These are phyloP conservation scores for Aphrophora alni DNA, from an alignment of 2,888 invertebrate genomes.

Conservation along the genomic window DNA sequence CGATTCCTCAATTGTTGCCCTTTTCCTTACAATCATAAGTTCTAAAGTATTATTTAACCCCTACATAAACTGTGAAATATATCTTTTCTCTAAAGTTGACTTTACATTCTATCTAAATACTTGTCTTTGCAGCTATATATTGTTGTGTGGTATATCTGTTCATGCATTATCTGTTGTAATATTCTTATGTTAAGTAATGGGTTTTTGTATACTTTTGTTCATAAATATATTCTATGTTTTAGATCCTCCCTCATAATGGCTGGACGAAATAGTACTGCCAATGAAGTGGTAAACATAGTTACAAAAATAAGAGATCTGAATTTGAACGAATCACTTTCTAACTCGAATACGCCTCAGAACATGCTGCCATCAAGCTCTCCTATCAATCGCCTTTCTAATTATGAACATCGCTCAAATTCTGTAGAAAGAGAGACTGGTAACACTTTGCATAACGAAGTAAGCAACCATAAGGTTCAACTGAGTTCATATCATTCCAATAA, in stretches of 20 bases:
- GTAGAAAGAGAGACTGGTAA: background rate
- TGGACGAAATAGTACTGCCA: background rate
- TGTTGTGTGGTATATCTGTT: no score
- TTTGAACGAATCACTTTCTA: background rate
- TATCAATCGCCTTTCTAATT: background rate
- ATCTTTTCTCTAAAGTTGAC: no score
- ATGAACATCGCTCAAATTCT: slow-evolving; percentile 6
- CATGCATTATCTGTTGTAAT: no score
- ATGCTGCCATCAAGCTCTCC: slow-evolving; percentile 14
- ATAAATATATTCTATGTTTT: background rate
- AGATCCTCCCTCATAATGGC: background rate
- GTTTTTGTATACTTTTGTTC: no score
- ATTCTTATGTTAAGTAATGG: no score
- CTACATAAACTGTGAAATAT: no score
- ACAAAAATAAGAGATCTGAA: background rate
- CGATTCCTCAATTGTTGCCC: no score
- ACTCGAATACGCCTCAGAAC: slow-evolving; percentile 13
- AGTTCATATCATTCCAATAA: slow-evolving; percentile 13
- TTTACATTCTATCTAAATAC: no score
- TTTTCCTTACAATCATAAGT: no score
- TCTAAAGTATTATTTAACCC: no score
- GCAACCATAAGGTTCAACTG: background rate
- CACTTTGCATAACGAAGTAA: background rate
- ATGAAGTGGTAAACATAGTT: slow-evolving; percentile 14
- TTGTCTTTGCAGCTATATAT: no score